These are phyloP conservation scores for Dolichallabes microphthalmus DNA, from an alignment of 2,113 vertebrate genomes.

Conservation along the genomic window DNA sequence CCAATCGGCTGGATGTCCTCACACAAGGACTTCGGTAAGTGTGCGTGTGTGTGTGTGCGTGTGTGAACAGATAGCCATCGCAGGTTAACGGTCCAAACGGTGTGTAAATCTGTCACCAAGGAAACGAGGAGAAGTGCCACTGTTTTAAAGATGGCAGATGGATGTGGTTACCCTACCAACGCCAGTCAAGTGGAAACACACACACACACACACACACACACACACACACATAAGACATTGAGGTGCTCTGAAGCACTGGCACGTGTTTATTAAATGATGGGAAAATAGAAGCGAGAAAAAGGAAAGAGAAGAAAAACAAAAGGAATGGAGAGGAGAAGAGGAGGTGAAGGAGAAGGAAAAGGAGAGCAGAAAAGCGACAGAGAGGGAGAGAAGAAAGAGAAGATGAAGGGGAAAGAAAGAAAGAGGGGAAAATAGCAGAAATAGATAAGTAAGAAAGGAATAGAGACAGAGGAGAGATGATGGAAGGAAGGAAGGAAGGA, in stretches of 20 bases:
- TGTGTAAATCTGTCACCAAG: conserved; percentile 72
- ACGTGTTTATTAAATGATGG: neutral
- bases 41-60: conserved; percentile 5
- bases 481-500: neutral
- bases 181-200: conserved; percentile 51
- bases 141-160: conserved; percentile 64
- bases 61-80: conserved; percentile 61
- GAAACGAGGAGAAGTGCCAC: conserved; percentile 53
- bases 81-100: conserved; percentile 65
- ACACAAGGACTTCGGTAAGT: conserved; percentile 88
- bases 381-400: neutral
- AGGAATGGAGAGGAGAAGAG: conserved; percentile 35
- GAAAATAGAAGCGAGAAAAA: neutral
- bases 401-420: neutral
- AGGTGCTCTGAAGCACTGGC: neutral
- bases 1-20: conserved; percentile 95
- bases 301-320: neutral
- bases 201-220: conserved; percentile 14
- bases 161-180: conserved; percentile 62
- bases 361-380: neutral
- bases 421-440: too few species aligned
- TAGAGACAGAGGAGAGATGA: neutral
- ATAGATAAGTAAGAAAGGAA: neutral
- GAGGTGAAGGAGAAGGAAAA: neutral
- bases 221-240: neutral